Percentiles rank a stretch among this genome's conserved stretches.
These are phyloP conservation scores for Lagenorhynchus albirostris DNA, from an alignment of 2,113 vertebrate genomes.

Conservation along the genomic window DNA sequence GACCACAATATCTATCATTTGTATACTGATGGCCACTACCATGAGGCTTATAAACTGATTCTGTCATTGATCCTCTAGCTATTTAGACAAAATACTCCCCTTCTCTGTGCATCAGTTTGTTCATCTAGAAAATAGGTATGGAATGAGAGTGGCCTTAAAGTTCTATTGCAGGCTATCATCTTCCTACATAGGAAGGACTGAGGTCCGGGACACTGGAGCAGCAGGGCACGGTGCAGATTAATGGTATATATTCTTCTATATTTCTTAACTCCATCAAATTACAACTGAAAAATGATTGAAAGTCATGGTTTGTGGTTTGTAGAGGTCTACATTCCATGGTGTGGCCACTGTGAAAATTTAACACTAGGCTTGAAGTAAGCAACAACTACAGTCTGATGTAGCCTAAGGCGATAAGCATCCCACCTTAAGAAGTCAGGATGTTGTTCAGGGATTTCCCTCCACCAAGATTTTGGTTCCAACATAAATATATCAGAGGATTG, in stretches of 20 bases:
- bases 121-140: not conserved
- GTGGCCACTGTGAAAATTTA: not conserved
- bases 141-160: not conserved
- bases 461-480: conserved; percentile 93
- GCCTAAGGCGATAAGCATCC: conserved; percentile 91
- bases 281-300: conserved; percentile 94
- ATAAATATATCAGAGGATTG: conserved; percentile 93
- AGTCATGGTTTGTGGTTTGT: conserved; percentile 94
- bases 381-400: conserved; percentile 90
- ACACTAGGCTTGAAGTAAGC: conserved; percentile 72
- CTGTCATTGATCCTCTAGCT: not conserved
- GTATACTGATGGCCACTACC: not conserved
- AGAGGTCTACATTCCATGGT: conserved; percentile 97
- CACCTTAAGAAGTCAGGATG: conserved; percentile 89
- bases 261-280: conserved; percentile 92
- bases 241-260: conserved; percentile 89
- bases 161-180: not conserved
- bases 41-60: not conserved
- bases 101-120: not conserved
- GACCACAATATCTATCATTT: not conserved
- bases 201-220: not conserved
- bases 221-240: conserved; percentile 66
- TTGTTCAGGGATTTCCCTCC: conserved; percentile 90
- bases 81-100: not conserved
- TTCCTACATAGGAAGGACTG: not conserved